A percentile compares a stretch with the other conserved stretches of the same genome.
These are phyloP conservation scores for Bombus balteatus DNA, from an alignment of 1,140 invertebrate species.

Conservation along the genomic window DNA sequence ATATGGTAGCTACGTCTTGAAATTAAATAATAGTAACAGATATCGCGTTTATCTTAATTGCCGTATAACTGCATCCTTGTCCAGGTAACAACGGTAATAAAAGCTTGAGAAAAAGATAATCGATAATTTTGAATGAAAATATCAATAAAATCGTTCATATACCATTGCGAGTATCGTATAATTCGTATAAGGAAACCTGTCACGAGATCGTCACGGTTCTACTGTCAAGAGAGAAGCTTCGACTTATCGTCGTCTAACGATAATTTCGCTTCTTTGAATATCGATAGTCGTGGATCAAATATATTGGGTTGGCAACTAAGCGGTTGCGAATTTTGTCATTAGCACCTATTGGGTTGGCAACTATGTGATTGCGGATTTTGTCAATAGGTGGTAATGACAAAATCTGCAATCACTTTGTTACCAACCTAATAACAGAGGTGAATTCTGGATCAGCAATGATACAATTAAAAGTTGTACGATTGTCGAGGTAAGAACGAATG, in stretches of 20 bases:
- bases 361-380: too few relatives aligned
- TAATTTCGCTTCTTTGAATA: not conserved
- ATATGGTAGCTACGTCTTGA: not conserved
- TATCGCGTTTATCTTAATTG: conserved; percentile 21
- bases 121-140: not conserved
- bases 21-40: not conserved
- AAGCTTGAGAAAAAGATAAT: not conserved
- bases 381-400: too few relatives aligned
- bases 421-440: too few relatives aligned
- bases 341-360: too few relatives aligned
- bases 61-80: not conserved
- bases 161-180: not conserved
- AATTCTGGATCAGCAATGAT: too few relatives aligned
- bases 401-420: too few relatives aligned
- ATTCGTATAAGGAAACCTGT: not conserved
- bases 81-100: not conserved
- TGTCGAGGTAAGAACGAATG: too few relatives aligned
- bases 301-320: too few relatives aligned
- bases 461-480: too few relatives aligned
- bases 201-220: not conserved
- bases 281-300: not conserved
- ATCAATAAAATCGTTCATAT: not conserved
- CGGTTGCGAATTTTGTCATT: too few relatives aligned
- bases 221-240: not conserved
- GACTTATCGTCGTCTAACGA: not conserved